Evolutionary conservation across 2,113 vertebrate species (phyloP).

Genomic region (Malaclemys terrapin): DNA sequence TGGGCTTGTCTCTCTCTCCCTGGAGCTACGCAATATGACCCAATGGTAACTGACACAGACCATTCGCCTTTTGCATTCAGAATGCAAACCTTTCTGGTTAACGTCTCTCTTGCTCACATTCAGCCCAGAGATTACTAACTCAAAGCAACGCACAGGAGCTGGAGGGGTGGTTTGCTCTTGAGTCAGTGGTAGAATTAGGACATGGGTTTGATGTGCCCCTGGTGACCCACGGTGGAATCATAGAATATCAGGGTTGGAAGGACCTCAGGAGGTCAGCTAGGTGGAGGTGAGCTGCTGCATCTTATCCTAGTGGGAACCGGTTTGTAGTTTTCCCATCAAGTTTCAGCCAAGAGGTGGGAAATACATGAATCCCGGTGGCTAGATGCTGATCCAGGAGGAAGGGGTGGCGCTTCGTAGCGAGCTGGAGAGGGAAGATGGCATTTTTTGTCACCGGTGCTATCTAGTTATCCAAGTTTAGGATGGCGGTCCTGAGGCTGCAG

Average conservation of each 20-base stretch:
- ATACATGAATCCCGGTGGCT: not conserved
- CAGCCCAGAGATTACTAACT: accelerated
- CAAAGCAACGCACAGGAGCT: accelerated
- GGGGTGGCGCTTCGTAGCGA: not conserved
- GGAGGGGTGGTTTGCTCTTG: not conserved
- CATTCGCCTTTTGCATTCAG: not conserved
- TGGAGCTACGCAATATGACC: not conserved
- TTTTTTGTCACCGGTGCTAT: not conserved
- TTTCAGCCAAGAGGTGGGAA: not conserved
- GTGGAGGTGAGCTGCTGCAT: not conserved
- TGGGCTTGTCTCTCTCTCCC: accelerated
- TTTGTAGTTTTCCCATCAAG: not conserved
- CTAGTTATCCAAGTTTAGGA: not conserved
- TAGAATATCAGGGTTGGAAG: no score
- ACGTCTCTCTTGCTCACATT: not conserved
- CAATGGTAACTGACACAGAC: accelerated
- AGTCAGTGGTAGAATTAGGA: no score
- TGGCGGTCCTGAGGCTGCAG: not conserved
- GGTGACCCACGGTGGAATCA: not conserved
- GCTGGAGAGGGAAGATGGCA: not conserved
- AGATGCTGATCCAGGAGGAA: not conserved
- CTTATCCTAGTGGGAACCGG: not conserved
- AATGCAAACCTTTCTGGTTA: accelerated
- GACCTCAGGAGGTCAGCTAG: no score
- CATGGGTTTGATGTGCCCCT: no score